Evolutionary conservation across 2,888 invertebrate species (phyloP).

Genomic region (Phrixothrix hirtus): DNA sequence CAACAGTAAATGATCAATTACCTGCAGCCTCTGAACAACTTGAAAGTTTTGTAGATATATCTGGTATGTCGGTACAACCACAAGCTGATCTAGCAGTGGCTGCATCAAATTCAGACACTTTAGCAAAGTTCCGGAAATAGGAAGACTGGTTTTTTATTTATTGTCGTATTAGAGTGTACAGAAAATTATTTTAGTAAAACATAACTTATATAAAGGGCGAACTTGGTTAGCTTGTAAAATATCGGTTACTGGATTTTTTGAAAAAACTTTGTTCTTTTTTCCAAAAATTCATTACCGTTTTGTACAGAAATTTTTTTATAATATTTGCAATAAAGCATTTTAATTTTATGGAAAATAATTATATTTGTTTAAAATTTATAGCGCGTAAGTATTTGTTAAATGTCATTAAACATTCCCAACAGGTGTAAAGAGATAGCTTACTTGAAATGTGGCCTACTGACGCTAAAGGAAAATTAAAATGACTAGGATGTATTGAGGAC

Average conservation of each 20-base stretch:
- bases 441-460: conserved; percentile 22
- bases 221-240: conserved; percentile 16
- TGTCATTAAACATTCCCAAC: conserved; percentile 9
- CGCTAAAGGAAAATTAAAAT: conserved; percentile 11
- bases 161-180: conserved; percentile 16
- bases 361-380: conserved; percentile 1
- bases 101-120: conserved; percentile 35
- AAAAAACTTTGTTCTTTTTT: conserved; percentile 22
- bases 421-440: conserved; percentile 8
- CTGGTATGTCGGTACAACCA: conserved; percentile 32
- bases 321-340: conserved; percentile 11
- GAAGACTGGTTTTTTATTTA: conserved; percentile 44
- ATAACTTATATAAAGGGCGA: conserved; percentile 21
- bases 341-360: not conserved
- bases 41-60: conserved; percentile 44
- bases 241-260: conserved; percentile 19
- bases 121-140: conserved; percentile 43
- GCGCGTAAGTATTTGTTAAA: conserved; percentile 2
- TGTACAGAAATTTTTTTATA: conserved; percentile 25
- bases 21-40: conserved; percentile 44
- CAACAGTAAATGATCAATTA: conserved; percentile 38
- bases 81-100: conserved; percentile 38
- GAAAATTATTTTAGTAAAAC: conserved; percentile 2
- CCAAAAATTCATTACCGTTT: conserved; percentile 24
- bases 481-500: conserved; percentile 22